Evolutionary conservation across 1,140 invertebrate species (phyloP), one percentile per base, ranked within the genome.

Genomic region (Matsumurasca onukii): DNA sequence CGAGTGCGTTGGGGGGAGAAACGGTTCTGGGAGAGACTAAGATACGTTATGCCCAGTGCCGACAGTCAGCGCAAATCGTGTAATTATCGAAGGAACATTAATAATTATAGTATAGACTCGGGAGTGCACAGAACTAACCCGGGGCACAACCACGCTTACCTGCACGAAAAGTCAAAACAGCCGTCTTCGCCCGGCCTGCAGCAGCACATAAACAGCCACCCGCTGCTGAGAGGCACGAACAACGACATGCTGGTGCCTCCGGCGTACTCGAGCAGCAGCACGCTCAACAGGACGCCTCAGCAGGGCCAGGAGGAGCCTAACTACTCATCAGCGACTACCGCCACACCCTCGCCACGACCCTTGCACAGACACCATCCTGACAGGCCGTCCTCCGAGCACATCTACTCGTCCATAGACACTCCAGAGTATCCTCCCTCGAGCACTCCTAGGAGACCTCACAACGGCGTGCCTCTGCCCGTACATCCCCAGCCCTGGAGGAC

Each of bases 11-110:
- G 92, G 91, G 91, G 91, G 70, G 92, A 96, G 76, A 92, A 91
- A 73, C 85, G 90, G 75, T 97, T 97, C 80, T 96, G 94, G 93
- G 92, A 96, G 77, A 89, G 94, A 75, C 81, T 97, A 34, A 86
- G 90, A 70, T 97, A 93, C 80, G 90, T 91, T 70, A 90, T 98
- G 86, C 94, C 94, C 76, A 77, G 86, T 72, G 82, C 84, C 67
- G 86, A 88, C 78, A 84, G 86, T 72, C 78, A 85, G 67, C 77
- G 80, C 59, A 78, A 80, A 51, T 67, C 80, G 61, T 79, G 80
- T 55, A 80, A 82, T 71, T 78, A 81, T 80, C 83, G 89, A 69
- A 84, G 88, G 31, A 91, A 90, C 78, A 89, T 91, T 71, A 91
- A 91, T 76, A 90, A 89, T 59, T 91, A 91, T 77, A 91, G 88